Evolutionary conservation across 2,888 invertebrate genomes (phyloP).

Genomic region (Phalera bucephala): DNA sequence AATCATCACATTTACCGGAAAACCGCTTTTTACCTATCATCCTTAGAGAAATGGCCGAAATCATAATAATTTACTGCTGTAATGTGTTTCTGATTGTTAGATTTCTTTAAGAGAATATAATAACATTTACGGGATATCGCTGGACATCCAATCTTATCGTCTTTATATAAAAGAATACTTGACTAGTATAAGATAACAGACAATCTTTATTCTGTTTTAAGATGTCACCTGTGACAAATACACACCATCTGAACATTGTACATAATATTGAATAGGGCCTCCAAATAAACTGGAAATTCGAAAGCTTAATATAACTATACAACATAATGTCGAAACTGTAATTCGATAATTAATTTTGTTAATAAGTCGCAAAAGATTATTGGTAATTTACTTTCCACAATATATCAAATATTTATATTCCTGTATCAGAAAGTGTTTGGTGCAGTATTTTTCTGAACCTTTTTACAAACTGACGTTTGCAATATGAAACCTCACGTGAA

Average conservation of each 20-base stretch:
- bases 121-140: not conserved
- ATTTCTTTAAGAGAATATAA: constrained; percentile 23
- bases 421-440: not conserved
- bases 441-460: constrained; percentile 1
- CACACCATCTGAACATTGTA: no score
- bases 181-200: no score
- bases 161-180: no score
- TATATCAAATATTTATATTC: not conserved
- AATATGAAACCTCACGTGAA: constrained; percentile 14
- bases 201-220: no score
- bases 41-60: constrained; percentile 56
- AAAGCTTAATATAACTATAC: no score
- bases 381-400: not conserved
- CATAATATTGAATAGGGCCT: no score
- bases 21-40: constrained; percentile 69
- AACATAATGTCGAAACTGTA: no score
- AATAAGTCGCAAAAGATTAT: no score
- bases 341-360: no score
- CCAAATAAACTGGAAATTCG: no score
- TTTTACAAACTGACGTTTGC: constrained; percentile 1
- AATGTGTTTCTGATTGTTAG: constrained; percentile 64
- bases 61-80: constrained; percentile 53
- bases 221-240: no score
- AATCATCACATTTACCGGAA: constrained; percentile 73
- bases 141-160: not conserved